Percentiles rank a stretch among this genome's conserved stretches.
Evolutionary conservation across 2,888 invertebrate genomes (phyloP).

Genomic region (Leucophenga maculata): DNA sequence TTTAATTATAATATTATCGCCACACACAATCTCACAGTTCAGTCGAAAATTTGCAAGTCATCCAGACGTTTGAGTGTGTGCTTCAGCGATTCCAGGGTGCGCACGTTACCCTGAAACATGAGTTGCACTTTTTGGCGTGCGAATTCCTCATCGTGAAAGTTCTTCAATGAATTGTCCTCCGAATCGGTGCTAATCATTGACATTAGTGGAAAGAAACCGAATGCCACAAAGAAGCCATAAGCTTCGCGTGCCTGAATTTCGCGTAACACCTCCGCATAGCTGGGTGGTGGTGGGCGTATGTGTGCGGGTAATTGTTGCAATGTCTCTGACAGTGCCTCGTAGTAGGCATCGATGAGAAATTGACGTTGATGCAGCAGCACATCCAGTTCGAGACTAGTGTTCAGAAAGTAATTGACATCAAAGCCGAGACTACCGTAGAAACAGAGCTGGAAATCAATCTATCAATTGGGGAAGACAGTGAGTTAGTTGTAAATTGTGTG

Average conservation of each 20-base stretch:
- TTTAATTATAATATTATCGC: background rate
- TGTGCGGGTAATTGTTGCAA: conserved; percentile 53
- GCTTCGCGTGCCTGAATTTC: conserved; percentile 64
- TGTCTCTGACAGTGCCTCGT: conserved; percentile 49
- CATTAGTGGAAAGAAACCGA: conserved; percentile 68
- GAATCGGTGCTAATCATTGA: conserved; percentile 68
- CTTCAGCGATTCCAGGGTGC: conserved; percentile 64
- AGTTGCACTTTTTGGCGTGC: conserved; percentile 66
- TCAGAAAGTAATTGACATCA: conserved; percentile 71
- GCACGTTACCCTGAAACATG: conserved; percentile 68
- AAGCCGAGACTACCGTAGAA: conserved; percentile 70
- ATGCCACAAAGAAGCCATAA: conserved; percentile 70
- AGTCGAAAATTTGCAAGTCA: conserved; percentile 63
- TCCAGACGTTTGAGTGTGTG: conserved; percentile 62
- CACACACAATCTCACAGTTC: conserved; percentile 16
- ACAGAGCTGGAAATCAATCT: conserved; percentile 71
- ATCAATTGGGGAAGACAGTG: background rate
- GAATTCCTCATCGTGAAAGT: conserved; percentile 63
- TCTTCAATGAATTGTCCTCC: conserved; percentile 67
- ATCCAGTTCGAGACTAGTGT: conserved; percentile 67
- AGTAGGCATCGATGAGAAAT: conserved; percentile 60
- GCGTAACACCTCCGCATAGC: conserved; percentile 53
- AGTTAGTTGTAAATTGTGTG: background rate
- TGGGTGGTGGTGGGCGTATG: conserved; percentile 47
- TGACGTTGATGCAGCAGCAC: conserved; percentile 57